Evolutionary conservation across 2,797 vertebrate species (phyloP).

Genomic region (Darevskia mixta): DNA sequence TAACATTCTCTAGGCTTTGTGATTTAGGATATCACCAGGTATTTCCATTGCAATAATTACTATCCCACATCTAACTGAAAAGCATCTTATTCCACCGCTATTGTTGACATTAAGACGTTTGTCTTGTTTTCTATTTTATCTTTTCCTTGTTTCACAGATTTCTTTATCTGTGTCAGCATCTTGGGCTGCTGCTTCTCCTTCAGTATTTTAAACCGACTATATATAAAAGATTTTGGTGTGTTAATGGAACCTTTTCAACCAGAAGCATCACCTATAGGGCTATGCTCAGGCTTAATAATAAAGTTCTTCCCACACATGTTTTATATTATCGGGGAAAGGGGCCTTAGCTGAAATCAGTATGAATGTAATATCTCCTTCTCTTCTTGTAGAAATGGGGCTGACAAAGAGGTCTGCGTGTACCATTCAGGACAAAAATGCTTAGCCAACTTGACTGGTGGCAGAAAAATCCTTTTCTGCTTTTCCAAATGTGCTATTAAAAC

Average conservation of each 20-base stretch:
- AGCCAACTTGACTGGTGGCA: background rate
- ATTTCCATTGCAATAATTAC: conserved; percentile 39
- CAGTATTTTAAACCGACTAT: conserved; percentile 21
- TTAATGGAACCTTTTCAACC: background rate
- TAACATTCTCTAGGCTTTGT: conserved; percentile 21
- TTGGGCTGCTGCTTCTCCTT: background rate
- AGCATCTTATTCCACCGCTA: conserved; percentile 47
- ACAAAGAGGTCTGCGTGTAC: background rate
- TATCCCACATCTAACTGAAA: conserved; percentile 45
- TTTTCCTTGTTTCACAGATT: conserved; percentile 1
- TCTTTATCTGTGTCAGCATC: conserved; percentile 1
- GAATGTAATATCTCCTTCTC: conserved; percentile 2
- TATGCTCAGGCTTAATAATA: background rate
- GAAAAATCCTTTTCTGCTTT: background rate
- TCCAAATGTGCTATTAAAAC: background rate
- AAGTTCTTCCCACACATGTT: conserved; percentile 20
- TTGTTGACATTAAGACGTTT: conserved; percentile 34
- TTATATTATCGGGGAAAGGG: conserved; percentile 5
- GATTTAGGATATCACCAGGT: conserved; percentile 45
- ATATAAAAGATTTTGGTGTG: background rate
- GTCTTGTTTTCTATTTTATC: conserved; percentile 36
- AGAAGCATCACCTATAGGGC: conserved; percentile 2
- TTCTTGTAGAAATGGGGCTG: conserved; percentile 17
- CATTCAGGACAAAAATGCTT: background rate
- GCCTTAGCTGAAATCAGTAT: background rate